Conservation (phyloP, 2,113 vertebrate species). For the Saccopteryx leptura region DNA sequence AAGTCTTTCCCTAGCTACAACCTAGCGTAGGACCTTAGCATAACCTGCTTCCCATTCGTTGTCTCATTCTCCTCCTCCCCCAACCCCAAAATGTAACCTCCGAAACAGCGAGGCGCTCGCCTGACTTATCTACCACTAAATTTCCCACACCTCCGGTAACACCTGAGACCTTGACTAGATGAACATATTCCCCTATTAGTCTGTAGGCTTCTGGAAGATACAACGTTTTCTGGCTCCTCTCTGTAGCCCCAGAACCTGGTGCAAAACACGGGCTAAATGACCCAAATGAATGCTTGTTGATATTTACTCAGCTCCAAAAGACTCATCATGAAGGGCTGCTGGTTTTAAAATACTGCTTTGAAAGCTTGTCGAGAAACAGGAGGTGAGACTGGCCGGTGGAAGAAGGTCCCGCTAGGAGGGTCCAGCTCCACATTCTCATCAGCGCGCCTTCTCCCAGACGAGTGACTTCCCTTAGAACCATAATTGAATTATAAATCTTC, state of each 20-base stretch:
- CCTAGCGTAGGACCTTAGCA: neutral
- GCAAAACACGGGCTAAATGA: neutral
- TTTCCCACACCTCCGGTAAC: neutral
- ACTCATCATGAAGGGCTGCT: neutral
- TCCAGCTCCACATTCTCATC: neutral
- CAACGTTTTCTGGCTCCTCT: neutral
- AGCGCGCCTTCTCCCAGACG: neutral
- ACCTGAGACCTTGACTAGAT: accelerated
- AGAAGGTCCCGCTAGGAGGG: neutral
- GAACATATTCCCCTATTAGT: neutral
- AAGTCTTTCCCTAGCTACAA: neutral
- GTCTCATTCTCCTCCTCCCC: neutral
- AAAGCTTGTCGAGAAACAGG: neutral
- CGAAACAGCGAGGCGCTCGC: neutral
- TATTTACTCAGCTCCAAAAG: neutral
- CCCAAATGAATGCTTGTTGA: neutral
- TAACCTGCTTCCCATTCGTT: neutral
- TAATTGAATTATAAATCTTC: conserved; percentile 21
- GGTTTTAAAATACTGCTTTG: conserved; percentile 38
- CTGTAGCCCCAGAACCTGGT: neutral
- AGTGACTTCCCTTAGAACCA: neutral
- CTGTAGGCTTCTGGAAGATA: neutral
- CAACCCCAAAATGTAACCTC: neutral
- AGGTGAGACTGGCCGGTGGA: neutral
- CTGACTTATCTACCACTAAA: neutral